Percentiles rank a stretch among this genome's conserved stretches.
These are phyloP conservation scores for Nomada hirtipes DNA, from an alignment of 2,888 invertebrate genomes.

Conservation along the genomic window DNA sequence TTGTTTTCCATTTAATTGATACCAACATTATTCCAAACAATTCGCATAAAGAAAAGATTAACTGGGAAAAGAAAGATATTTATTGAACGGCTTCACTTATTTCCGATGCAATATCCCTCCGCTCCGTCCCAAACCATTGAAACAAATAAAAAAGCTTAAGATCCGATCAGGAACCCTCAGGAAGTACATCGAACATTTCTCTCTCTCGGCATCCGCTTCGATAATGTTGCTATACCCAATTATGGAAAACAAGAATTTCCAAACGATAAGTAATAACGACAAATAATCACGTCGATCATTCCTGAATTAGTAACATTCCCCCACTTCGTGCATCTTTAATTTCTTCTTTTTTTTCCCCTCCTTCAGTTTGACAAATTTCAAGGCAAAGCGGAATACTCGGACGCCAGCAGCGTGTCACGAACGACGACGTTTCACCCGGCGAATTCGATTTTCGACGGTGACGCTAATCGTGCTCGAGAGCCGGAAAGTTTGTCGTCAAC, in stretches of 20 bases:
- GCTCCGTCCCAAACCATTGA: too few relatives aligned
- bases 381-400: slow-evolving; percentile 26
- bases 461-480: slow-evolving; percentile 44
- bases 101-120: too few relatives aligned
- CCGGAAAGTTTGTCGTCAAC: slow-evolving; percentile 53
- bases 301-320: too few relatives aligned
- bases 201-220: not conserved
- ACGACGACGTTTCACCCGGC: slow-evolving; percentile 37
- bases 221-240: slow-evolving; percentile 9
- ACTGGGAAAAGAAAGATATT: not conserved
- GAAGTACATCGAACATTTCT: too few relatives aligned
- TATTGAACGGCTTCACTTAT: not conserved
- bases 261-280: not conserved
- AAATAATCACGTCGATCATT: not conserved
- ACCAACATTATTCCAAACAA: not conserved
- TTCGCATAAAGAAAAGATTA: not conserved
- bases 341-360: not conserved
- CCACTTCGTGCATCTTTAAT: not conserved
- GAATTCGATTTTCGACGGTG: slow-evolving; percentile 53
- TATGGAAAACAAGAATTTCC: not conserved
- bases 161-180: too few relatives aligned
- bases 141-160: too few relatives aligned
- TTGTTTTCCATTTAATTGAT: not conserved
- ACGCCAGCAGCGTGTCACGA: slow-evolving; percentile 20
- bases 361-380: slow-evolving; percentile 28